A percentile compares a stretch with the other conserved stretches of the same genome.
phyloP scores from a whole-genome alignment of 2,113 vertebrate species.

The Amazona vittata region DNA sequence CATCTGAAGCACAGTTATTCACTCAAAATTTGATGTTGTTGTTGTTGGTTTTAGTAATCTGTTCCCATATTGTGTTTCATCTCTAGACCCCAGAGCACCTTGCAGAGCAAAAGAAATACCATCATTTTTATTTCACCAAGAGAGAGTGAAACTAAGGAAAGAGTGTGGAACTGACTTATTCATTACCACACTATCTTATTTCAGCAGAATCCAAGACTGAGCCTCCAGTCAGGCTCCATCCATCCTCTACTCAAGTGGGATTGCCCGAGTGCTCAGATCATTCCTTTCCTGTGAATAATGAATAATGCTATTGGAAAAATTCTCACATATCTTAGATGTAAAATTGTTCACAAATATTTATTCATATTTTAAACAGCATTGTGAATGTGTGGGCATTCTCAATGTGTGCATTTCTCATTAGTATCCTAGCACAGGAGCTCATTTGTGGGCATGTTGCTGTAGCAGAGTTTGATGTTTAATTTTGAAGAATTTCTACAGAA shows the following conservation, averaged over 20 bases:
- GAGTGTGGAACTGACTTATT: not conserved
- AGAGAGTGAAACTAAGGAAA: not conserved
- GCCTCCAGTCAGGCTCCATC: not conserved
- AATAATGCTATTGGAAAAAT: not conserved
- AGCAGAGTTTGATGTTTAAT: slow-evolving; percentile 10
- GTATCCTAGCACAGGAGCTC: not conserved
- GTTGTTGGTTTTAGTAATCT: not conserved
- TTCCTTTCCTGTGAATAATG: not conserved
- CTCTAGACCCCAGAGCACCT: not conserved
- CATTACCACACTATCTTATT: not conserved
- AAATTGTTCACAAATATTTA: slow-evolving; percentile 37
- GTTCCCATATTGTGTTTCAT: not conserved
- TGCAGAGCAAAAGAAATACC: not conserved
- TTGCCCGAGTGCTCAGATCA: not conserved
- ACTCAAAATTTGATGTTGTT: not conserved
- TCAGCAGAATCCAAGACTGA: not conserved
- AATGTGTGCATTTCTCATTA: slow-evolving; percentile 6
- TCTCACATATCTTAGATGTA: not conserved
- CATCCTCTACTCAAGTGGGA: not conserved
- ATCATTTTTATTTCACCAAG: not conserved
- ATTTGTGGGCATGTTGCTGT: not conserved
- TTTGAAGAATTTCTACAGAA: not conserved
- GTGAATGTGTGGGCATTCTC: slow-evolving; percentile 23
- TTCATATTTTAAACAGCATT: slow-evolving; percentile 26
- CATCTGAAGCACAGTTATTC: not conserved